Percentiles rank a stretch among this genome's conserved stretches.
phyloP scores from a whole-genome alignment of 1,140 invertebrate genomes.

The Tetramorium alpestre region DNA sequence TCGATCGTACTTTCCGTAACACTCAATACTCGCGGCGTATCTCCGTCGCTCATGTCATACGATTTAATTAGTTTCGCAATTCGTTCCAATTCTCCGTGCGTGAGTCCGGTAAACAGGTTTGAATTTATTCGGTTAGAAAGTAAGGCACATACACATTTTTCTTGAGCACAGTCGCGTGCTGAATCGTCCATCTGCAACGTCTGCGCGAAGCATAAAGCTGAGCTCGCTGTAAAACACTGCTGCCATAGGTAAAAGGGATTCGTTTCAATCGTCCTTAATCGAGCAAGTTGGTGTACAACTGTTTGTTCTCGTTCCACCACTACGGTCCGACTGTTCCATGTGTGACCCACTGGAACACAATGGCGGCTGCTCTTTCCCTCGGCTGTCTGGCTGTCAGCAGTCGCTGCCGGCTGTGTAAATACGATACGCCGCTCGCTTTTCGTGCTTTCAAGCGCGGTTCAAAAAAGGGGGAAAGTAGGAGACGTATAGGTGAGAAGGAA shows the following conservation, averaged over 20 bases:
- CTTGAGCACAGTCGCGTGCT: conserved; percentile 16
- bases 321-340: conserved; percentile 58
- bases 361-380: conserved; percentile 71
- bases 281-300: conserved; percentile 75
- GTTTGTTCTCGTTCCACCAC: conserved; percentile 68
- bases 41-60: neutral
- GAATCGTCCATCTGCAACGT: conserved; percentile 50
- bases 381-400: conserved; percentile 68
- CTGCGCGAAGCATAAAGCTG: conserved; percentile 46
- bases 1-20: conserved; percentile 4
- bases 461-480: conserved; percentile 63
- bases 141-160: conserved; percentile 1
- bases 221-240: conserved; percentile 34
- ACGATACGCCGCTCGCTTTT: conserved; percentile 73
- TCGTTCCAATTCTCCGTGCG: conserved; percentile 8
- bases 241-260: conserved; percentile 60
- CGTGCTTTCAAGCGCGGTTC: conserved; percentile 72
- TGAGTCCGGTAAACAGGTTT: neutral
- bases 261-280: conserved; percentile 78
- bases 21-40: neutral
- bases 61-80: conserved; percentile 29
- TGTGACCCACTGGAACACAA: conserved; percentile 77
- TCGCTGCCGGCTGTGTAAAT: conserved; percentile 76
- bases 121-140: conserved; percentile 44
- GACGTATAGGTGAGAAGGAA: conserved; percentile 51